phyloP scores from a whole-genome alignment of 2,797 vertebrate genomes.

The Alosa sapidissima region DNA sequence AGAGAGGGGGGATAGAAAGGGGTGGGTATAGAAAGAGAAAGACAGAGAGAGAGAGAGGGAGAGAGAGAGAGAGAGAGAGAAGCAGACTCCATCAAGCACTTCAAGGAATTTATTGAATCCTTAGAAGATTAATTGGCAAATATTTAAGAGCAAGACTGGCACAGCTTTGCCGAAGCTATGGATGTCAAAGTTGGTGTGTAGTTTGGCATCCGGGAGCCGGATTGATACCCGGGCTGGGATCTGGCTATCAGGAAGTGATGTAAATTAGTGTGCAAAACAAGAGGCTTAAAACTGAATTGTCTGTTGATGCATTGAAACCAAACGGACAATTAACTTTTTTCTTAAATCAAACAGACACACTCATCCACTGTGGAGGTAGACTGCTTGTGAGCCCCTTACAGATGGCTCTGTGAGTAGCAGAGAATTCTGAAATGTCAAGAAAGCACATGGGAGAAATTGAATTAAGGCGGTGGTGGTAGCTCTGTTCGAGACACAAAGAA shows the following conservation, averaged over 20 bases:
- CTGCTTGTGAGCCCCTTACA: background rate
- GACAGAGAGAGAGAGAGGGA: background rate
- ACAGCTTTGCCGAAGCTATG: background rate
- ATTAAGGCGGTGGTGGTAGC: background rate
- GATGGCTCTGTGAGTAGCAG: background rate
- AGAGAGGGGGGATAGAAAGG: background rate
- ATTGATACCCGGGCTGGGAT: background rate
- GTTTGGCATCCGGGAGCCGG: background rate
- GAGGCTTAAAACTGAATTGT: background rate
- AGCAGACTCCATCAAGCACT: background rate
- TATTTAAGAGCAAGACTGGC: background rate
- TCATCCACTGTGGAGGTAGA: background rate
- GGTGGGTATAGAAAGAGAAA: background rate
- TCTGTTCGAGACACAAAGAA: background rate
- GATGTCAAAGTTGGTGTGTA: background rate
- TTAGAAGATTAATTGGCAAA: background rate
- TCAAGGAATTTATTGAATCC: slow-evolving; percentile 18
- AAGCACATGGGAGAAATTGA: background rate
- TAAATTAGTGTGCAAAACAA: background rate
- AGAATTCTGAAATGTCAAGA: background rate
- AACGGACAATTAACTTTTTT: background rate
- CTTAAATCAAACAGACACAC: background rate
- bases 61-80: background rate
- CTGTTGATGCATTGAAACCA: background rate
- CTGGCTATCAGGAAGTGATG: background rate